These are phyloP conservation scores for Sebastes itinus DNA, from an alignment of 2,797 vertebrate species.

Conservation along the genomic window DNA sequence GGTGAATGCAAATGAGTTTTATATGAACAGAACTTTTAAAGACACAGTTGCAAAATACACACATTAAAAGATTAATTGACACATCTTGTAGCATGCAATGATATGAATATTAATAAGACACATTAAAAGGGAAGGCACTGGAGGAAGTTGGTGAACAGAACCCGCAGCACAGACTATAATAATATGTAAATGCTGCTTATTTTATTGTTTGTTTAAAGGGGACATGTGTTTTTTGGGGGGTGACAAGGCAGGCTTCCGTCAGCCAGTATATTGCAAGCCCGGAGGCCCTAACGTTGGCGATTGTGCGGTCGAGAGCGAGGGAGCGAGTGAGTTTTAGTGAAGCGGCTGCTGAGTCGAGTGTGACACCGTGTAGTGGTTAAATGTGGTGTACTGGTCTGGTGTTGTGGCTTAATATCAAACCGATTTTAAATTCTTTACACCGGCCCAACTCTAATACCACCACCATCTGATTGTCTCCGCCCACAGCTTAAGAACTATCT, in stretches of 20 bases:
- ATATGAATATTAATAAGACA: background rate
- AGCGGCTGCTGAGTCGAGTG: background rate
- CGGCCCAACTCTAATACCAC: no score
- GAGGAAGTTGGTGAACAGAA: background rate
- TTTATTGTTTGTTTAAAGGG: background rate
- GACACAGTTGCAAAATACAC: background rate
- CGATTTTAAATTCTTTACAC: background rate
- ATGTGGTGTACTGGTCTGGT: background rate
- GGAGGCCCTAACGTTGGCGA: background rate
- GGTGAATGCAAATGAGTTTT: background rate
- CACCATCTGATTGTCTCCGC: no score
- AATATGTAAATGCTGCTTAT: background rate
- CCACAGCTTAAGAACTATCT: no score
- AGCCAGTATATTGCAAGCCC: no score
- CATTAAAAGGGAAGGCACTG: background rate
- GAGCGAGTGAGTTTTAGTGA: background rate
- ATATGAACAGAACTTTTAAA: background rate
- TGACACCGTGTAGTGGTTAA: fast-evolving
- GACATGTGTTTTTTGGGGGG: no score
- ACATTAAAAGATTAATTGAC: background rate
- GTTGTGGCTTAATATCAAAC: background rate
- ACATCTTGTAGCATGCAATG: background rate
- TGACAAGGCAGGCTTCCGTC: fast-evolving
- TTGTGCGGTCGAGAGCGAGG: background rate
- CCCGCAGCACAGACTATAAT: background rate